Percentiles rank a stretch among this genome's conserved stretches.
phyloP scores from a whole-genome alignment of 2,113 vertebrate genomes.

The Apodemus speciosus region DNA sequence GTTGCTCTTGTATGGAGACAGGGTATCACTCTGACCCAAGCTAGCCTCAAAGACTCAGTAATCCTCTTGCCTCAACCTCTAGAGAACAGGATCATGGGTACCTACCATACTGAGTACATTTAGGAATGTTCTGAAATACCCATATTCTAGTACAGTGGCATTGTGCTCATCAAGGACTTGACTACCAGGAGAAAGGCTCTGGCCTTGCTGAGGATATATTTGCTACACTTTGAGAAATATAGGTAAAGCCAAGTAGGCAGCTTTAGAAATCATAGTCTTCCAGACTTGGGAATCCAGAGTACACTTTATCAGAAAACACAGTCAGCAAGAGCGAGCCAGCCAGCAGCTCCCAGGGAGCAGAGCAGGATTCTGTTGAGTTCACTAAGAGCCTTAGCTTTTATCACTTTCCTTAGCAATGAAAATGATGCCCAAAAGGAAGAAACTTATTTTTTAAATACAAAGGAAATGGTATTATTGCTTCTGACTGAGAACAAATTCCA shows the following conservation, averaged over 20 bases:
- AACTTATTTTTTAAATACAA: not conserved
- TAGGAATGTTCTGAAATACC: not conserved
- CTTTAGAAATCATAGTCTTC: not conserved
- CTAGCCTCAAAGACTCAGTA: not conserved
- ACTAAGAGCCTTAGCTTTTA: not conserved
- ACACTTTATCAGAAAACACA: not conserved
- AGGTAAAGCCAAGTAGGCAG: not conserved
- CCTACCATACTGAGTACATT: not conserved
- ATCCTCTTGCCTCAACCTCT: not conserved
- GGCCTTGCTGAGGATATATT: not conserved
- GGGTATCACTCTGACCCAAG: not conserved
- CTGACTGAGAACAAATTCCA: not conserved
- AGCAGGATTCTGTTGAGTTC: not conserved
- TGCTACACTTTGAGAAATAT: not conserved
- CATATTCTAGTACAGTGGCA: not conserved
- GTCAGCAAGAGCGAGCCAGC: not conserved
- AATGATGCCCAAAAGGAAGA: not conserved
- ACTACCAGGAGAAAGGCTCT: not conserved
- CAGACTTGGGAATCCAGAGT: not conserved
- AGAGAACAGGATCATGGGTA: not conserved
- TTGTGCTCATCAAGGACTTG: not conserved
- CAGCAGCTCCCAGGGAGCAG: not conserved
- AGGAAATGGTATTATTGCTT: not conserved
- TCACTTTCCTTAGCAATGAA: not conserved
- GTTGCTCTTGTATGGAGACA: not conserved